Evolutionary conservation across 2,797 vertebrate genomes (phyloP).

Genomic region (Enteromius unitaeniatus): DNA sequence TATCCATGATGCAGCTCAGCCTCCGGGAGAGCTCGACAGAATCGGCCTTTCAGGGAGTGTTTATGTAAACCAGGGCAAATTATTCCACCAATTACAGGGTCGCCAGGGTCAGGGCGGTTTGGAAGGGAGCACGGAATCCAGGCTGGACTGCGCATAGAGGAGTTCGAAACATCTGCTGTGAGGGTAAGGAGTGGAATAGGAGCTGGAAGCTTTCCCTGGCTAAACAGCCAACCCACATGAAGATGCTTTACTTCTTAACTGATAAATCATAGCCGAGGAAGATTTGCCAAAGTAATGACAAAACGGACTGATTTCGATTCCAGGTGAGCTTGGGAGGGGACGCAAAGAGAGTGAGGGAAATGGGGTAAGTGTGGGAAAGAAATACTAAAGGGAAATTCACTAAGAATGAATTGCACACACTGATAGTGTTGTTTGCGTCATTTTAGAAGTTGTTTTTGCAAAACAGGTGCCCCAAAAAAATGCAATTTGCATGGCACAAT

Average conservation of each 20-base stretch:
- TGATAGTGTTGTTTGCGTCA: neutral
- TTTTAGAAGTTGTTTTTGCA: neutral
- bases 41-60: slow-evolving; percentile 60
- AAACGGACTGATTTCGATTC: slow-evolving; percentile 47
- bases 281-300: slow-evolving; percentile 59
- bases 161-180: slow-evolving; percentile 72
- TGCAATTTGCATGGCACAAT: neutral
- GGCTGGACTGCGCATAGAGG: slow-evolving; percentile 21
- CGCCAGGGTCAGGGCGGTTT: slow-evolving; percentile 52
- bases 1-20: slow-evolving; percentile 35
- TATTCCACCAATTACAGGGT: slow-evolving; percentile 64
- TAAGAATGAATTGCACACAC: neutral
- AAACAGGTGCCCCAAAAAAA: neutral
- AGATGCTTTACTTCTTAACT: slow-evolving; percentile 70
- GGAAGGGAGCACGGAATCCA: slow-evolving; percentile 43
- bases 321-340: slow-evolving; percentile 59
- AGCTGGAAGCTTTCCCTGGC: slow-evolving; percentile 68
- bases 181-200: slow-evolving; percentile 70
- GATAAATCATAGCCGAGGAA: slow-evolving; percentile 68
- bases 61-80: slow-evolving; percentile 64
- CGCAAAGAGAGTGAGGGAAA: slow-evolving; percentile 57
- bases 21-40: slow-evolving; percentile 44
- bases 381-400: neutral
- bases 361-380: slow-evolving; percentile 4
- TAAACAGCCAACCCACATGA: slow-evolving; percentile 68